phyloP scores from a whole-genome alignment of 92 coral and sea anemone genomes.

The Umimayanthus chanpuru region DNA sequence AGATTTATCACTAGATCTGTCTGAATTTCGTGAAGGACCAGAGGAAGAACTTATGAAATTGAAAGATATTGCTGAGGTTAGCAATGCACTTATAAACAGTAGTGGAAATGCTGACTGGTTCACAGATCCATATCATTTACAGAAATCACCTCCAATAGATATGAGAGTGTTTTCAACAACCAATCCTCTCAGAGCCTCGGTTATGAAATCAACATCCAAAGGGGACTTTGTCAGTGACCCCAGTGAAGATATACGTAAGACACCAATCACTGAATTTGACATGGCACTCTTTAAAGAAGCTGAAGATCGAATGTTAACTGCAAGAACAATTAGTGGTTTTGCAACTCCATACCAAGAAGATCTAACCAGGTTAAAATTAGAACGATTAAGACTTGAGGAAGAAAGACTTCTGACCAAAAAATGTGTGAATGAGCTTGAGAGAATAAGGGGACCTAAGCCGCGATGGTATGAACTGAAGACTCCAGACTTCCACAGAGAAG shows the following conservation, averaged over 20 bases:
- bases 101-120: conserved; percentile 81
- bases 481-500: conserved; percentile 86
- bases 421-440: conserved; percentile 78
- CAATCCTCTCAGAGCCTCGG: conserved; percentile 86
- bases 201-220: conserved; percentile 69
- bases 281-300: conserved; percentile 83
- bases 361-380: conserved; percentile 72
- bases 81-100: conserved; percentile 50
- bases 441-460: conserved; percentile 94
- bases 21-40: conserved; percentile 84
- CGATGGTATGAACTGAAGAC: conserved; percentile 96
- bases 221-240: conserved; percentile 79
- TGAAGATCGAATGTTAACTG: conserved; percentile 83
- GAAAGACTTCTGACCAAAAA: conserved; percentile 78
- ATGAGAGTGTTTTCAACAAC: conserved; percentile 65
- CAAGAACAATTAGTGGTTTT: conserved; percentile 88
- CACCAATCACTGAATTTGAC: conserved; percentile 80
- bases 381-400: conserved; percentile 82
- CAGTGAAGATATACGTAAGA: conserved; percentile 71
- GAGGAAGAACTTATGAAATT: conserved; percentile 78
- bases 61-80: conserved; percentile 47
- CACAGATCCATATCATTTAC: conserved; percentile 78
- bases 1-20: conserved; percentile 71
- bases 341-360: conserved; percentile 92
- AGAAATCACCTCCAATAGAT: conserved; percentile 65